Conservation (phyloP, 2,113 vertebrate genomes). For the Struthidea cinerea region DNA sequence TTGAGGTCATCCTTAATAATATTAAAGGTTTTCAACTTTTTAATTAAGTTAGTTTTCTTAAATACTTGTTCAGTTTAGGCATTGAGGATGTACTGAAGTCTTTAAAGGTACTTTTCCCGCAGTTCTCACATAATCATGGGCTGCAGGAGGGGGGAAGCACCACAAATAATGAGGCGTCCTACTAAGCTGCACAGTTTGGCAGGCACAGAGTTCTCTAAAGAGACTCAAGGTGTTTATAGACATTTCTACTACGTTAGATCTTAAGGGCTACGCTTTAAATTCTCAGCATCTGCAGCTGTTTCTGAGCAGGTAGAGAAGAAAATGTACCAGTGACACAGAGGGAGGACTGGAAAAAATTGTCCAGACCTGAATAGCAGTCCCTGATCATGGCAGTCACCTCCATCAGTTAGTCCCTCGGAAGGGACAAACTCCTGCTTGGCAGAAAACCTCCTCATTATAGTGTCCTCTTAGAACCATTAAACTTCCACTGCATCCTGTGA, state of each 20-base stretch:
- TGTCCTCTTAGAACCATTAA: neutral
- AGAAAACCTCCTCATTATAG: neutral
- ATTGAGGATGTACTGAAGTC: neutral
- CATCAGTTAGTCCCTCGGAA: neutral
- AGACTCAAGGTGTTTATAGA: conserved; percentile 46
- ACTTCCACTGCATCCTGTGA: neutral
- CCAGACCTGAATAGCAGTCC: neutral
- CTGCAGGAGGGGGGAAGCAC: neutral
- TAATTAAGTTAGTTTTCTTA: neutral
- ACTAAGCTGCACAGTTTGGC: neutral
- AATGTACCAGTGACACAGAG: neutral
- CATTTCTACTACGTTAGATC: neutral
- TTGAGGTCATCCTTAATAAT: neutral
- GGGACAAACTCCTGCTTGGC: neutral
- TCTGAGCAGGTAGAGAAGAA: neutral
- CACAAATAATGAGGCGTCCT: neutral
- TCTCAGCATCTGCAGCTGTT: neutral
- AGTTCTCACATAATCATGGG: conserved; percentile 10
- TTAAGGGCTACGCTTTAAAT: neutral
- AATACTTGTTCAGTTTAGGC: neutral
- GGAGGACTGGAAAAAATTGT: neutral
- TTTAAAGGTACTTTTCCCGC: neutral
- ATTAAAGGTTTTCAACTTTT: neutral
- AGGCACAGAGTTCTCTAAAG: neutral
- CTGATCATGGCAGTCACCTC: neutral